Base-by-base conservation (phyloP, 2,797 vertebrate genomes). In the Sebastes reedi region DNA sequence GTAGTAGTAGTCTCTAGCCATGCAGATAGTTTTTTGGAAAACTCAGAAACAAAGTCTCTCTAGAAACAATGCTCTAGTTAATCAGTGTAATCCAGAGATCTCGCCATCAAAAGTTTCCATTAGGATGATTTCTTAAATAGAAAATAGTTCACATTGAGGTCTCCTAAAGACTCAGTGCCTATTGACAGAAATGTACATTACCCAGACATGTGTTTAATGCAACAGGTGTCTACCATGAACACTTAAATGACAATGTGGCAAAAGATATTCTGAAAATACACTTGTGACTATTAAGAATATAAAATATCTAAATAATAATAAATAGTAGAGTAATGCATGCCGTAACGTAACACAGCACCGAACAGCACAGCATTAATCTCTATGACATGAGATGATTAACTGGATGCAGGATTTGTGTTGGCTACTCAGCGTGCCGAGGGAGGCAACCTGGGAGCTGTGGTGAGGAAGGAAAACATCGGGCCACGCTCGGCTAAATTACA, bases 381-480 rank as follows among this genome's bases (percentile, higher is more conserved):
- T 58, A 72, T 76, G 81, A 81, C 85, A 79, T 22, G 46, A 67
- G 39, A 80, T 88, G 88, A 93, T 94, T 91, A 88, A 89, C 82
- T 79, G 80, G 83, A 80, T 67, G 24, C 60, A 76, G 77, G 75
- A 87, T 91, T 91, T 92, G 88, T 88, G 89, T 94, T 94, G 91
- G 89, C 91, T 71, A 39, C 70, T 72, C 56, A 29, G 58, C 25
- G 2, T 70, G 74, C 88, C 52, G 52, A 74, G 80, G 77, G 85
- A 88, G 77, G 81, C 77, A 78, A 86, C 80, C 65, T 79, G 82
- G 80, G 86, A 87, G 83, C 80, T 91, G 89, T 54, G 86, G 90
- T 65, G 72, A 89, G 85, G 87, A 90, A 89, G 85, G 78, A 92
- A 94, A 95, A 92, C 90, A 92, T 74, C 67, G 10, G 59, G 65